Evolutionary conservation across 2,888 invertebrate genomes (phyloP), one percentile per base, ranked within the genome.

Genomic region (Chesias legatella): DNA sequence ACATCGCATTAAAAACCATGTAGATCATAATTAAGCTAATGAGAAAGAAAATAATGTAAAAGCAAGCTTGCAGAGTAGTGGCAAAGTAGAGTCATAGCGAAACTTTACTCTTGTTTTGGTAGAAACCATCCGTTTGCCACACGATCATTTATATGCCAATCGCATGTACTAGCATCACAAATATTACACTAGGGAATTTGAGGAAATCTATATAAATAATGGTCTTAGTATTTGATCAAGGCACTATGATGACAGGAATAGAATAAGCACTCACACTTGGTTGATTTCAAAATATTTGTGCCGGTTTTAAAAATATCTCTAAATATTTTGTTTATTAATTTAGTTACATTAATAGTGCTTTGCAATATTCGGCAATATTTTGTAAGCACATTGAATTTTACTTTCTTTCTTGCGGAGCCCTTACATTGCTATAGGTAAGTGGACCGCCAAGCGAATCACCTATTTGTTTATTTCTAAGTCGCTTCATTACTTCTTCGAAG

Each of bases 351-450:
- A 56, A 63, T 63, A 60, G 60, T 54, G 55, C 60, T 73, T 75
- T 70, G 72, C 73, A 61, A 67, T 55, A 71, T 70, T 67, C 60
- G 65, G 35, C 68, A 70, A 73, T 73, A 73, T 73, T 75, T 75
- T 73, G 69, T 73, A 67, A 83, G 86, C 88, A 86, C 86, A 83
- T 84, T 88, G 80, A 83, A 86, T 69, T 79, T 85, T 86, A 81
- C 72, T 86, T 88, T 86, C 73, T 86, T 88, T 88, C 85, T 88
- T 88, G 88, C 88, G 88, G 88, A 88, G 88, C 83, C 86, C 86
- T 85, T 86, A 82, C 84, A 80, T 86, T 85, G 82, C 75, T 65
- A 73, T 85, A 85, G 88, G 88, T 88, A 81, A 88, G 88, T 88
- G 81, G 82, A 83, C 63, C 78, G 79, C 79, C 75, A 72, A 73